Base-by-base conservation (phyloP, 2,797 vertebrate species). In the Enteromius treurensis region DNA sequence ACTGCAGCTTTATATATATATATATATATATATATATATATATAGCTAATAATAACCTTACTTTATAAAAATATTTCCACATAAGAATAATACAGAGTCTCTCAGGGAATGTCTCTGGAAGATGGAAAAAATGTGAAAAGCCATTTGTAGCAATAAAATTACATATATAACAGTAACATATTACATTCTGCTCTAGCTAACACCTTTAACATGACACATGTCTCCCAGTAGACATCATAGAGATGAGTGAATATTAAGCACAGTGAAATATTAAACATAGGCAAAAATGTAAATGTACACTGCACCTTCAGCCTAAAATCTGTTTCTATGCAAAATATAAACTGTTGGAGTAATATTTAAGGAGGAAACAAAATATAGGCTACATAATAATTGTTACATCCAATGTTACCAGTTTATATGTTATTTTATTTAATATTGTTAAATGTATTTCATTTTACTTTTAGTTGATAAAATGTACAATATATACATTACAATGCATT, bases 151-250 rank as follows among this genome's bases (percentile, higher is more conserved):
- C 17, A 77, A 64, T 64, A 49, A 49, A 78, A 78, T 65, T 65
- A 65, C 9, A 65, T 49, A 19, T 9, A 32, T 17, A 47, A 77
- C 23, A 65, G 42, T 42, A 65, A 64, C 19, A 49, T 42, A 17
- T 78, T 78, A 65, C 10, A 34, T 65, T 78, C 23, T 32, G 26
- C 60, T 64, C 32, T n/a, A 19, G 11, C 79, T 80, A 42, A 70
- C 10, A 3, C 79, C 37, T 81, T 60, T 53, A 73, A 81, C 79
- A 81, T 62, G 53, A 73, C 40, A 81, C 69, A 29, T 74, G 29
- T 65, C 42, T 74, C 42, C 69, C 69, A 37, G 29, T 64, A 58
- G 58, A 74, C 26, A 81, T 23, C 79, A 64, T 21, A 62, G 1
- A 17, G 26, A 47, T 49, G 69, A 34, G 23, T 53, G 37, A 74